A percentile compares a stretch with the other conserved stretches of the same genome.
Conservation (phyloP, 2,113 vertebrate genomes). For the Psittacula cyanocephala region DNA sequence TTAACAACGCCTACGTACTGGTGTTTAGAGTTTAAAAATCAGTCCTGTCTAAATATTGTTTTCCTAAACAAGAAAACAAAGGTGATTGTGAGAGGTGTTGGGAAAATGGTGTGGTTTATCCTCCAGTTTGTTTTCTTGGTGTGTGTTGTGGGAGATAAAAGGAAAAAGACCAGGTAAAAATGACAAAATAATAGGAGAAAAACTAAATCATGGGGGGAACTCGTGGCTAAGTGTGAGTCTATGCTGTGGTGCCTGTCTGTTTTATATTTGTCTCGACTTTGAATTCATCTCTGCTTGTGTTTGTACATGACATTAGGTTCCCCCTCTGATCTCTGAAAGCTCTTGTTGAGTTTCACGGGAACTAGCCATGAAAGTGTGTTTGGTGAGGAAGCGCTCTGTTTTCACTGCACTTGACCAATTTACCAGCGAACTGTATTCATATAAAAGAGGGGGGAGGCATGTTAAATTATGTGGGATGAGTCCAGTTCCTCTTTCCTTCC, state of each 20-base stretch:
- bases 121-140: background rate
- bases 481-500: background rate
- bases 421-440: background rate
- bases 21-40: background rate
- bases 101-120: background rate
- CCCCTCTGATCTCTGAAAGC: background rate
- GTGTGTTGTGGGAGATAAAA: background rate
- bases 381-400: background rate
- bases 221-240: background rate
- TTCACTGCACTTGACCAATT: background rate
- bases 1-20: background rate
- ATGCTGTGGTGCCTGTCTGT: background rate
- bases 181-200: background rate
- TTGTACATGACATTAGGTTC: background rate
- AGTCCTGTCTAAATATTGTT: background rate
- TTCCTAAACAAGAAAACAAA: background rate
- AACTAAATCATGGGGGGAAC: background rate
- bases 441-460: background rate
- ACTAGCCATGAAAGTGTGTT: background rate
- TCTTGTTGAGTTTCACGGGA: background rate
- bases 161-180: background rate
- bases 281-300: background rate
- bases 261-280: background rate
- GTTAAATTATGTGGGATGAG: background rate
- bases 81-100: background rate